Conservation (phyloP, 2,113 vertebrate species). For the Delphinapterus leucas region DNA sequence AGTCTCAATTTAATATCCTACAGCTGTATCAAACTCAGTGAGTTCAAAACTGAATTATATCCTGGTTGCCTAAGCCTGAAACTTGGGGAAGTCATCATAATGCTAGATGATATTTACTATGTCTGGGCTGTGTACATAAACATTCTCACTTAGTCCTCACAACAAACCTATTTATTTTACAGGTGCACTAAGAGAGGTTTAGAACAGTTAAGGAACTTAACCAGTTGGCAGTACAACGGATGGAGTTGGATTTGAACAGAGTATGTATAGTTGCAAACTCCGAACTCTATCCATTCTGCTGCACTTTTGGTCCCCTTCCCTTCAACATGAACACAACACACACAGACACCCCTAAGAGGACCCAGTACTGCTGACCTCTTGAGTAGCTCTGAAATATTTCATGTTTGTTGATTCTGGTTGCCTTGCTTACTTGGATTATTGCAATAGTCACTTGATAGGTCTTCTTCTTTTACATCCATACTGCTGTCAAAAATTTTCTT, state of each 20-base stretch:
- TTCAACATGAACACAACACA: neutral
- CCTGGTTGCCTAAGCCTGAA: neutral
- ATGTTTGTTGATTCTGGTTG: neutral
- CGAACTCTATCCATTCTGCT: neutral
- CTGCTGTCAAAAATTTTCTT: neutral
- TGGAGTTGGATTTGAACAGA: neutral
- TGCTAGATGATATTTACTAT: neutral
- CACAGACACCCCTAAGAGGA: neutral
- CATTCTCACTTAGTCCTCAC: neutral
- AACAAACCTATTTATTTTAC: neutral
- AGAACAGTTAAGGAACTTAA: slow-evolving; percentile 24
- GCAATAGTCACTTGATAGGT: neutral
- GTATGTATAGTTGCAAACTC: neutral
- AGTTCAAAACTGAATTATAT: neutral
- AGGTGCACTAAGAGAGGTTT: neutral
- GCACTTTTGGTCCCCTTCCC: neutral
- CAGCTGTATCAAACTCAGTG: neutral
- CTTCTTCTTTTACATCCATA: neutral
- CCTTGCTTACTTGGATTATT: neutral
- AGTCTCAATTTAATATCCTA: neutral
- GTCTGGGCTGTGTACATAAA: neutral
- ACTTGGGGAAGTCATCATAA: neutral
- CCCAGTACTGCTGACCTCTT: neutral
- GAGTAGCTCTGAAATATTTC: neutral
- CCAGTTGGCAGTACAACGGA: neutral